phyloP scores from a whole-genome alignment of 2,797 vertebrate species.

The Parotocinclus haroldoi region DNA sequence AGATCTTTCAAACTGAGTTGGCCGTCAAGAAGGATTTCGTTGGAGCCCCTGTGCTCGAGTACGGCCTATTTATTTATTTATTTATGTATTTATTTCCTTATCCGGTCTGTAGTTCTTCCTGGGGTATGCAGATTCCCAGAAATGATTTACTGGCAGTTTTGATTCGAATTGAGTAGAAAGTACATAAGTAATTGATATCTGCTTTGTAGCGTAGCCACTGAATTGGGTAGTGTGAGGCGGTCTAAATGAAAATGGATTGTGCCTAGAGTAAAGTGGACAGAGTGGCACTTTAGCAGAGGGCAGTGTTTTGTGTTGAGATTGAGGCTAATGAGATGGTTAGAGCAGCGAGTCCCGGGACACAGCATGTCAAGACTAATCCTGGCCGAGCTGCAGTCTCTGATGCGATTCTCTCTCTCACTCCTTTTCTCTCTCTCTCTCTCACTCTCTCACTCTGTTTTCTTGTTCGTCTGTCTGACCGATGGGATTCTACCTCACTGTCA shows the following conservation, averaged over 20 bases:
- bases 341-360: constrained; percentile 34
- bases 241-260: constrained; percentile 45
- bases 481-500: constrained; percentile 60
- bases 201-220: constrained; percentile 37
- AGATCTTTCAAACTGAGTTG: constrained; percentile 14
- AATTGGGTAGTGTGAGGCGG: constrained; percentile 23
- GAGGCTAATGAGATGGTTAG: constrained; percentile 47
- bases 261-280: constrained; percentile 38
- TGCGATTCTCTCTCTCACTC: constrained; percentile 44
- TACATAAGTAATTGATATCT: constrained; percentile 36
- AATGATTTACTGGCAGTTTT: constrained; percentile 25
- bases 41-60: too few relatives aligned
- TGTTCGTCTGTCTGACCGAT: constrained; percentile 31
- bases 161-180: constrained; percentile 30
- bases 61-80: constrained; percentile 14
- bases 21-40: constrained; percentile 20
- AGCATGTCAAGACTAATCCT: constrained; percentile 53
- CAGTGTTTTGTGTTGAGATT: constrained; percentile 44
- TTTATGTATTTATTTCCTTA: constrained; percentile 30
- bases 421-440: constrained; percentile 43
- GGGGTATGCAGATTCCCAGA: constrained; percentile 12
- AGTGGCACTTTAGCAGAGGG: constrained; percentile 44
- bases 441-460: constrained; percentile 25
- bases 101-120: constrained; percentile 27
- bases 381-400: constrained; percentile 30